Base-by-base conservation (phyloP, 2,797 vertebrate genomes). In the Lepilemur septentrionalis region DNA sequence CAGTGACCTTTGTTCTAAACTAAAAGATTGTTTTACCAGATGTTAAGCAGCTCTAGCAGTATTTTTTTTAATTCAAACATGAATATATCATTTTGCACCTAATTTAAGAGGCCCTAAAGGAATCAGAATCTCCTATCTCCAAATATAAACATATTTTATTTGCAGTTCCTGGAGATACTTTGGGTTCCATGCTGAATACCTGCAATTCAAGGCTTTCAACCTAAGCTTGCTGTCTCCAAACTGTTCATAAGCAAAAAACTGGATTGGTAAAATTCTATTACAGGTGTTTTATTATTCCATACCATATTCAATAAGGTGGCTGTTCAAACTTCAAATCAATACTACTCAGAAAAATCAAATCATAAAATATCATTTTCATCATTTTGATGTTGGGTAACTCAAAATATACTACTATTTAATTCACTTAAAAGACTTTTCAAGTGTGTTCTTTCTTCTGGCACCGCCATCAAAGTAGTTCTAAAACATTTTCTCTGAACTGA, bases 341-440 rank as follows among this genome's bases (percentile, higher is more conserved):
- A 43, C 18, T 96, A 12, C 50, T 94, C 96, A 84, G 89, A 83
- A 70, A 65, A 94, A 81, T 76, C 81, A 41, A 96, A 95, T n/a
- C 1, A 89, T 63, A 30, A 85, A 94, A 92, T 76, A 73, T 11
- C 4, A 35, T 96, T 95, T 84, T 78, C 67, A 82, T 67, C 41
- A 50, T 94, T 94, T 96, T 97, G 0, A 46, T 95, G 14, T 83
- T 83, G 86, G n/a, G 35, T 6, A 92, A 81, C 48, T 35, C 65
- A 94, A 48, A 92, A 96, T 92, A 1, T n/a, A 5, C 13, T 81
- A 91, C 83, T 30, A 89, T 87, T 89, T 93, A 46, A 85, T 82
- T 91, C 73, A 92, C 93, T 69, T 0, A 4, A 17, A n/a, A 80
- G 32, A 91, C 50, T 89, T 97, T 12, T 7, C 41, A 93, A 96